Evolutionary conservation across 2,113 vertebrate species (phyloP).

Genomic region (Salvelinus namaycush): DNA sequence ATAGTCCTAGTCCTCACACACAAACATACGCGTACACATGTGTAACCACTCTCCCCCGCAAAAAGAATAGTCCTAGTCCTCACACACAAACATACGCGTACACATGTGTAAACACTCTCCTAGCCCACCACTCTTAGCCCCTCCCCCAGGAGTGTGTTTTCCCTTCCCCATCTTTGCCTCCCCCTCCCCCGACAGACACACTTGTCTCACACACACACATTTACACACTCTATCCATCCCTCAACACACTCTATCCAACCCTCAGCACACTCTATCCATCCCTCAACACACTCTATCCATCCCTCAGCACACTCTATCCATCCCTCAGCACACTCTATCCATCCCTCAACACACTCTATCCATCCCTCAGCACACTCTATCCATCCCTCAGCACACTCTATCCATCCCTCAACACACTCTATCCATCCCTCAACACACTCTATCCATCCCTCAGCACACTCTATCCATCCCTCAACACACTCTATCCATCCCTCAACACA

Average conservation of each 20-base stretch:
- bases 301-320: constrained; percentile 7
- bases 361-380: constrained; percentile 2
- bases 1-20: no score
- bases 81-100: no score
- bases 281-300: constrained; percentile 11
- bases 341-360: constrained; percentile 10
- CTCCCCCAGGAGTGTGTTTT: neutral
- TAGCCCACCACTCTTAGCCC: no score
- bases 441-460: constrained; percentile 11
- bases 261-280: constrained; percentile 10
- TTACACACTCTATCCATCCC: constrained; percentile 7
- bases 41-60: no score
- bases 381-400: constrained; percentile 9
- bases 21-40: no score
- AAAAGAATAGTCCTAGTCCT: no score
- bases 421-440: constrained; percentile 10
- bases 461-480: constrained; percentile 11
- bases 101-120: no score
- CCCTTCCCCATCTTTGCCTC: neutral
- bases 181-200: neutral
- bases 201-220: constrained; percentile 20
- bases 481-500: constrained; percentile 11
- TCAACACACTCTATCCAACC: constrained; percentile 5
- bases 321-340: constrained; percentile 9
- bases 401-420: constrained; percentile 9